A percentile compares a stretch with the other conserved stretches of the same genome.
Conservation (phyloP, 2,888 invertebrate genomes). For the Bembecia ichneumoniformis region DNA sequence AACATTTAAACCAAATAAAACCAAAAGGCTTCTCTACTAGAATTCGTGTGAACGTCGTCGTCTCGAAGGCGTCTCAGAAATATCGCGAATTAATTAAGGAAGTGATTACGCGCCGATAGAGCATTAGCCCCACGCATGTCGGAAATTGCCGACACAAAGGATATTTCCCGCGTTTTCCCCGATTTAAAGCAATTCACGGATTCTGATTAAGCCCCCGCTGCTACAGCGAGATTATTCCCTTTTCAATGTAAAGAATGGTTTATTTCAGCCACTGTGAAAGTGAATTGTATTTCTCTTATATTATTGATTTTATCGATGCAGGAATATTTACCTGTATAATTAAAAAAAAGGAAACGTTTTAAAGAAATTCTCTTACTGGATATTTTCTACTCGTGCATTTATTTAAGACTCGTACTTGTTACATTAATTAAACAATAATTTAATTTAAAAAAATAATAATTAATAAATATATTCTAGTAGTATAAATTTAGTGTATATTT, state of each 20-base stretch:
- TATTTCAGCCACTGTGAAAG: constrained; percentile 69
- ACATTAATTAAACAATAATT: no score
- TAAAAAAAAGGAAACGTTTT: no score
- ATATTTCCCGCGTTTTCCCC: constrained; percentile 71
- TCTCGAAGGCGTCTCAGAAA: constrained; percentile 21
- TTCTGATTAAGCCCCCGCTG: constrained; percentile 71
- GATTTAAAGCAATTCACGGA: constrained; percentile 72
- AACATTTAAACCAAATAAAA: no score
- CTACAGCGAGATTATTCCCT: constrained; percentile 68
- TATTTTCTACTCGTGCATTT: no score
- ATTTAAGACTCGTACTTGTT: no score
- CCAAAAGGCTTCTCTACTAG: background rate
- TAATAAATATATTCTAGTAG: no score
- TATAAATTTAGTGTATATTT: no score
- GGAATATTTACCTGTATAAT: background rate
- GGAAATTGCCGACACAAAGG: constrained; percentile 69
- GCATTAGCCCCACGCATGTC: constrained; percentile 65
- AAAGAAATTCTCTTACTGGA: no score
- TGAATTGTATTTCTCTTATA: constrained; percentile 66
- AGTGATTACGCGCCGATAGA: constrained; percentile 69
- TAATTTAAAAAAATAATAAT: no score
- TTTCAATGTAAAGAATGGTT: constrained; percentile 70
- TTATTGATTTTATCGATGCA: constrained; percentile 47
- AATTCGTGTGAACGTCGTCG: constrained; percentile 12
- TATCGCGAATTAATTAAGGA: constrained; percentile 71